Evolutionary conservation across 2,888 invertebrate genomes (phyloP).

Genomic region (Athrips mouffetella): DNA sequence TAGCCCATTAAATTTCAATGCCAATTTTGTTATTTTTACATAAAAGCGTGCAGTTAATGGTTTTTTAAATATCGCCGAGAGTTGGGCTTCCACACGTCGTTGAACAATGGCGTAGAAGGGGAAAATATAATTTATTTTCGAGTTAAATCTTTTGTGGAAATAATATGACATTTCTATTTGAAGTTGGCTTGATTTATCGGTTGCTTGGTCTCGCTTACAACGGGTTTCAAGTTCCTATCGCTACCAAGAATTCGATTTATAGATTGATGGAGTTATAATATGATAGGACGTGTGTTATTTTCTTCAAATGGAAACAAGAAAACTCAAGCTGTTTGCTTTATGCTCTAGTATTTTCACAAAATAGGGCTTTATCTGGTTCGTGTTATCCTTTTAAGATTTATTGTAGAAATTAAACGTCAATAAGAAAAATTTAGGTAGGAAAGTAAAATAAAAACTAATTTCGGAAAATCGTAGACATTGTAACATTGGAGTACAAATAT

Average conservation of each 20-base stretch:
- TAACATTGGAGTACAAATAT: too few relatives aligned
- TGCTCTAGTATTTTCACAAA: too few relatives aligned
- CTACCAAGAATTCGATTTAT: slow-evolving; percentile 36
- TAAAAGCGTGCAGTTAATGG: slow-evolving; percentile 74
- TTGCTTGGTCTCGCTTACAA: slow-evolving; percentile 50
- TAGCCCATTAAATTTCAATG: slow-evolving; percentile 28
- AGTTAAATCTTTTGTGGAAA: slow-evolving; percentile 80
- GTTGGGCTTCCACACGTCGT: slow-evolving; percentile 71
- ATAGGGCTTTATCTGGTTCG: too few relatives aligned
- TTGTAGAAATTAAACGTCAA: too few relatives aligned
- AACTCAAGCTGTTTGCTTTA: too few relatives aligned
- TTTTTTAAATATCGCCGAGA: slow-evolving; percentile 74
- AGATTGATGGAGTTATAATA: slow-evolving; percentile 39
- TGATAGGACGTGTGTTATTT: too few relatives aligned
- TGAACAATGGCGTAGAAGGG: slow-evolving; percentile 69
- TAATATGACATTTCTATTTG: slow-evolving; percentile 80
- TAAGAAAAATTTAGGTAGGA: too few relatives aligned
- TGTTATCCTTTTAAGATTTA: too few relatives aligned
- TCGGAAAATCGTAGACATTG: too few relatives aligned
- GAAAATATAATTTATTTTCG: slow-evolving; percentile 78
- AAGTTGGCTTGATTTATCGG: slow-evolving; percentile 78
- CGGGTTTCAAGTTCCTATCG: slow-evolving; percentile 46
- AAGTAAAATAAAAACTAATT: too few relatives aligned
- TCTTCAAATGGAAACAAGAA: too few relatives aligned
- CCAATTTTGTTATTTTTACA: slow-evolving; percentile 38